These are phyloP conservation scores for Tipula confusa DNA, from an alignment of 2,888 invertebrate genomes.

Conservation along the genomic window DNA sequence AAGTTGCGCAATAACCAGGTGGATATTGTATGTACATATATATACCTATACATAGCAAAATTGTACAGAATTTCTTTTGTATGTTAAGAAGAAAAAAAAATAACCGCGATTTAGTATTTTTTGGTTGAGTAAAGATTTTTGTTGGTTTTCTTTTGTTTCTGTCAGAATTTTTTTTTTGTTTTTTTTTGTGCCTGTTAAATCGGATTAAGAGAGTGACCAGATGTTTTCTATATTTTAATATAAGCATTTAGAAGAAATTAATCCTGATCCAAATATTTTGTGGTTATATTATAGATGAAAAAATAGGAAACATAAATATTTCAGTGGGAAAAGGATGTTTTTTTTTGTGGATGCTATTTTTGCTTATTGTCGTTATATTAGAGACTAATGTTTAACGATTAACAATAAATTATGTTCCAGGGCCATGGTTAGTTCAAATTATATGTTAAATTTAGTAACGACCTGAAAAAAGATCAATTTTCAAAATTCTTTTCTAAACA, in stretches of 20 bases:
- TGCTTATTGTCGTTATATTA: too few relatives aligned
- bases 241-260: neutral
- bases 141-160: neutral
- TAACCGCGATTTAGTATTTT: constrained; percentile 9
- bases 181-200: neutral
- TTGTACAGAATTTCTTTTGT: constrained; percentile 9
- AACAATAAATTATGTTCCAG: too few relatives aligned
- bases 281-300: too few relatives aligned
- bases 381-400: too few relatives aligned
- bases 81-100: neutral
- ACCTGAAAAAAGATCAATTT: too few relatives aligned
- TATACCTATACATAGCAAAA: neutral
- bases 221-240: neutral
- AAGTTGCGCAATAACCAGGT: neutral
- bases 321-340: too few relatives aligned
- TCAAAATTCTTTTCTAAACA: too few relatives aligned
- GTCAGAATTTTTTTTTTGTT: neutral
- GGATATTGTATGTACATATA: neutral
- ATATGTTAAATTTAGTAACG: too few relatives aligned
- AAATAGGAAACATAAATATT: too few relatives aligned
- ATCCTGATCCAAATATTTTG: neutral
- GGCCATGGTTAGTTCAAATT: too few relatives aligned
- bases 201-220: constrained; percentile 9
- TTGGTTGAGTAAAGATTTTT: neutral
- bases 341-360: too few relatives aligned